Conservation (phyloP, 2,113 vertebrate species). For the Oxygymnocypris stewartii region DNA sequence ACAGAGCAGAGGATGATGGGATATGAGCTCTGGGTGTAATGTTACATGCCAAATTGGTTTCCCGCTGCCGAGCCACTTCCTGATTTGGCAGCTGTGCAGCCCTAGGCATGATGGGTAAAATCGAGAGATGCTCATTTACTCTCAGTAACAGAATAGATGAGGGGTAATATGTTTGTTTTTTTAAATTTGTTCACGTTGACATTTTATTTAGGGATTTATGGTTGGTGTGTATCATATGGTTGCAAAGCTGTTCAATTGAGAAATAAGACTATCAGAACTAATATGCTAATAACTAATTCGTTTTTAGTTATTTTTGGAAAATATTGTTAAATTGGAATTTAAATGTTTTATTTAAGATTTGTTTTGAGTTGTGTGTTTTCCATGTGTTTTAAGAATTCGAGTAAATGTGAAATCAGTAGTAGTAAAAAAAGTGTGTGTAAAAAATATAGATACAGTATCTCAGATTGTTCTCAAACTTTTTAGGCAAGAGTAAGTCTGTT, state of each 20-base stretch:
- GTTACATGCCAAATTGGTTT: constrained; percentile 40
- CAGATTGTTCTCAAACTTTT: too few species aligned
- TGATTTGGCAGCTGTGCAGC: constrained; percentile 12
- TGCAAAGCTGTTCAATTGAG: not conserved
- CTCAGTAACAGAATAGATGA: not conserved
- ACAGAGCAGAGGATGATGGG: constrained; percentile 22
- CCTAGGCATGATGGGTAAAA: constrained; percentile 26
- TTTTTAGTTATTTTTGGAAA: not conserved
- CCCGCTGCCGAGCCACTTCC: not conserved
- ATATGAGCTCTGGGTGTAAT: not conserved
- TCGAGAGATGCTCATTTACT: not conserved
- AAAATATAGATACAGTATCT: too few species aligned
- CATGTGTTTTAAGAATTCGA: not conserved
- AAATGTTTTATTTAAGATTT: not conserved
- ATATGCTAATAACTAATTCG: too few species aligned
- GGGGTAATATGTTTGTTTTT: not conserved
- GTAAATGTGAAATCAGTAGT: not conserved
- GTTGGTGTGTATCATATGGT: not conserved
- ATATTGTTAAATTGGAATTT: not conserved
- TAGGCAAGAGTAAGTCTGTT: too few species aligned
- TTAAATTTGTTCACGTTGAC: not conserved
- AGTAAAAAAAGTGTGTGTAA: not conserved
- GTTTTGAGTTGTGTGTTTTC: not conserved
- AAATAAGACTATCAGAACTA: not conserved
- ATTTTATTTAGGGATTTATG: not conserved